Base-by-base conservation (phyloP, 2,888 invertebrate species). In the Caradrina clavipalpis region DNA sequence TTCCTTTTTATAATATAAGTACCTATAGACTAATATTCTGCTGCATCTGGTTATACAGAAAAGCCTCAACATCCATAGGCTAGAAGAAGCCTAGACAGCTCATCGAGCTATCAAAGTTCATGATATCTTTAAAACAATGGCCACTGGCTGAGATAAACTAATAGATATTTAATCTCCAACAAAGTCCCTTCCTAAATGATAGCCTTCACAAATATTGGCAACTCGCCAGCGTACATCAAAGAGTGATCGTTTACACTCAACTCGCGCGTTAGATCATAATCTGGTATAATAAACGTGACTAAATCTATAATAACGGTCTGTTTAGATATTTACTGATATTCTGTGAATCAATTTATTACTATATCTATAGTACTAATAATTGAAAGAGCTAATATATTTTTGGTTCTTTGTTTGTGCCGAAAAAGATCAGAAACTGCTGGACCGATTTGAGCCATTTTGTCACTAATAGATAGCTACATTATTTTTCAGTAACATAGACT, bases 141-240 rank as follows among this genome's bases (percentile, higher is more conserved):
- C 17, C 17, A 45, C 45, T 45, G 45, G 17, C 17, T 45, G 2
- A 17, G 45, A 58, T 13, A 47, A 47, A 31, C 58, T 45, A n/a
- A 55, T 49, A 31, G 8, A 21, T 5, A 73, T 63, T 59, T 21
- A 56, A 63, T 57, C 49, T 22, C 22, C 22, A 76, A n/a, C 49
- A 49, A 10, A 19, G 1, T 22, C 49, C 15, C 15, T 17, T 15
- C 8, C n/a, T 42, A n/a, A 49, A 19, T 11, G 15, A 53, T 45
- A 75, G 47, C 54, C 58, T 47, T 22, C 39, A 39, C 71, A 65
- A 61, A 57, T 65, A 71, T 76, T 75, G 77, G 75, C 71, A 5
- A 13, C 35, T 15, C 11, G 54, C 75, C 75, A 76, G 55, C 21
- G 26, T 13, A 60, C 39, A 76, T 66, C 75, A 72, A 72, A 75